Evolutionary conservation across 2,113 vertebrate species (phyloP).

Genomic region (Pholis gunnellus): DNA sequence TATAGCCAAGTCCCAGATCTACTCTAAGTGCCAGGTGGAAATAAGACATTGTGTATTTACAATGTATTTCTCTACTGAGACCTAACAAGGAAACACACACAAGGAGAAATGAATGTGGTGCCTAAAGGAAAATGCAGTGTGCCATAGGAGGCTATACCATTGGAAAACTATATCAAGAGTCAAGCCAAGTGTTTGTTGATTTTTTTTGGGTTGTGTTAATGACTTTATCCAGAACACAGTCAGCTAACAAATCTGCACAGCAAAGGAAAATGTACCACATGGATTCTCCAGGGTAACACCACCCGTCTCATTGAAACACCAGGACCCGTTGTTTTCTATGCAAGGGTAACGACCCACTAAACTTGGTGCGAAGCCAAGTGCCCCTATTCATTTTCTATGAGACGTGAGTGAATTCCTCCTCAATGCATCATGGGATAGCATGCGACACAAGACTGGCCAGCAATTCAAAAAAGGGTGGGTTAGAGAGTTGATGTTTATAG

Average conservation of each 20-base stretch:
- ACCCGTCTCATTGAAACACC: background rate
- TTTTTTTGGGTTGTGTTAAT: constrained; percentile 4
- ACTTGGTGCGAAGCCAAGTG: background rate
- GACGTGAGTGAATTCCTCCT: background rate
- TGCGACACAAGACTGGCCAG: background rate
- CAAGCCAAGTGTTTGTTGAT: constrained; percentile 14
- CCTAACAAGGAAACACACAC: constrained; percentile 42
- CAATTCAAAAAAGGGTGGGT: background rate
- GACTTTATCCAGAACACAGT: background rate
- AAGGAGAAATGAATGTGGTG: constrained; percentile 22
- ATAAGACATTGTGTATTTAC: constrained; percentile 58
- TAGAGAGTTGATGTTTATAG: background rate
- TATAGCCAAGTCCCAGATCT: constrained; percentile 58
- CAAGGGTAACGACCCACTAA: background rate
- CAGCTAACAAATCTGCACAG: constrained; percentile 1
- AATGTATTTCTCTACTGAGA: constrained; percentile 53
- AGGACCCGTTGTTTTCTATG: constrained; percentile 5
- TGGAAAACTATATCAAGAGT: constrained; percentile 6
- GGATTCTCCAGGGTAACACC: background rate
- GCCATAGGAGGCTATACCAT: constrained; percentile 17
- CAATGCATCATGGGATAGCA: background rate
- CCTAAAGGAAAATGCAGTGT: constrained; percentile 42
- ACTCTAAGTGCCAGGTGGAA: constrained; percentile 62
- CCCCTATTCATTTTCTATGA: background rate
- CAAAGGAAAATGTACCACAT: background rate